Evolutionary conservation across 2,797 vertebrate genomes (phyloP).

Genomic region (Sebastes taczanowskii): DNA sequence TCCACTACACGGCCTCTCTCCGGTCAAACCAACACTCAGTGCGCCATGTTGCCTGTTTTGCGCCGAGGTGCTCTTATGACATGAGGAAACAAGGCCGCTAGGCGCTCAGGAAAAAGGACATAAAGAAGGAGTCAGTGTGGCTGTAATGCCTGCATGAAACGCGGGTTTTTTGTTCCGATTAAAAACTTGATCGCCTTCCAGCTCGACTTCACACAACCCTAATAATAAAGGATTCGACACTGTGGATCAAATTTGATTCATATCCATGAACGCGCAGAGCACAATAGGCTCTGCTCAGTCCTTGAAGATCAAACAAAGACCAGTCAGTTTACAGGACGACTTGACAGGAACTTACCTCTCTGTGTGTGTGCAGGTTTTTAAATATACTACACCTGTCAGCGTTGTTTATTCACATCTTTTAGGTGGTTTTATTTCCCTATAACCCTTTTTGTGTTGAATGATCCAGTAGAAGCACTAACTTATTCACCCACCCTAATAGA

Average conservation of each 20-base stretch:
- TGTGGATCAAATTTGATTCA: not conserved
- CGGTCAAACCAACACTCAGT: constrained; percentile 48
- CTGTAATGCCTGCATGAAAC: not conserved
- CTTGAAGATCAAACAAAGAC: constrained; percentile 63
- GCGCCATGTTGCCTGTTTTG: constrained; percentile 76
- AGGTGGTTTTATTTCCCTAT: not conserved
- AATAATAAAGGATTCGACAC: not conserved
- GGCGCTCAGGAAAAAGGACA: constrained; percentile 40
- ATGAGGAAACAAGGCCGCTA: constrained; percentile 71
- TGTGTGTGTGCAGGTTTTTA: not conserved
- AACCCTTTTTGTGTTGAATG: not conserved
- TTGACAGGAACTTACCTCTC: constrained; percentile 21
- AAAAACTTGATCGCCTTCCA: not conserved
- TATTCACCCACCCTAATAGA: not conserved
- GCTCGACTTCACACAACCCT: not conserved
- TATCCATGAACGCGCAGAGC: constrained; percentile 12
- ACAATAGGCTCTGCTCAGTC: constrained; percentile 43
- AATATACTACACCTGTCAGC: not conserved
- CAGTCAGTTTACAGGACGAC: constrained; percentile 2
- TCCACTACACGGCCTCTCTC: constrained; percentile 51
- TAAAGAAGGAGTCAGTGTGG: not conserved
- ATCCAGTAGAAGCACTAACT: not conserved
- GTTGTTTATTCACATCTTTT: not conserved
- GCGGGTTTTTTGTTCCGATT: not conserved
- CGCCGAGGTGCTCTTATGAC: constrained; percentile 31